Percentiles rank a stretch among this genome's conserved stretches.
Conservation (phyloP, 2,797 vertebrate species). For the Poeciliopsis gracilis region DNA sequence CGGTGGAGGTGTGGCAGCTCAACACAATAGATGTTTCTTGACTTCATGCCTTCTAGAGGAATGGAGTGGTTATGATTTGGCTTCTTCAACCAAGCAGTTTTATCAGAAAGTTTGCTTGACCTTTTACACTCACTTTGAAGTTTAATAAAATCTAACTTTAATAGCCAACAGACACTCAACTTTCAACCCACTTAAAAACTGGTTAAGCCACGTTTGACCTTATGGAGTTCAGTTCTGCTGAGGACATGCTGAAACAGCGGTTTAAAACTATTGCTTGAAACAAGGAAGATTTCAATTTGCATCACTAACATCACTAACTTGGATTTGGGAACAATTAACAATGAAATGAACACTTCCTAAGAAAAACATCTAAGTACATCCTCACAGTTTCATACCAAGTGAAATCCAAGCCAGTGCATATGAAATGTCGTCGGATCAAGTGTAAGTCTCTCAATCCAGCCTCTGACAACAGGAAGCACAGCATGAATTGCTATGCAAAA, state of each 20-base stretch:
- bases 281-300: neutral
- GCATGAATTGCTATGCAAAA: conserved; percentile 39
- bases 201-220: neutral
- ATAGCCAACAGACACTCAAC: neutral
- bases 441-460: neutral
- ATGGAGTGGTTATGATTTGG: neutral
- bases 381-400: neutral
- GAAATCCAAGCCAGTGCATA: neutral
- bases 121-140: neutral
- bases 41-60: neutral
- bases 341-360: neutral
- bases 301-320: too few relatives aligned
- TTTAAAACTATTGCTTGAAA: neutral
- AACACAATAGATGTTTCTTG: neutral
- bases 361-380: neutral
- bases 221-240: neutral
- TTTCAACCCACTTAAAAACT: neutral
- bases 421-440: conserved; percentile 7
- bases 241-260: neutral
- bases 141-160: neutral
- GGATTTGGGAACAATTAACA: too few relatives aligned
- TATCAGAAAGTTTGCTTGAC: neutral
- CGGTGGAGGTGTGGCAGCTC: neutral
- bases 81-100: neutral
- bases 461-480: conserved; percentile 24